These are phyloP conservation scores for Peromyscus attwateri DNA, from an alignment of 2,797 vertebrate species.

Conservation along the genomic window DNA sequence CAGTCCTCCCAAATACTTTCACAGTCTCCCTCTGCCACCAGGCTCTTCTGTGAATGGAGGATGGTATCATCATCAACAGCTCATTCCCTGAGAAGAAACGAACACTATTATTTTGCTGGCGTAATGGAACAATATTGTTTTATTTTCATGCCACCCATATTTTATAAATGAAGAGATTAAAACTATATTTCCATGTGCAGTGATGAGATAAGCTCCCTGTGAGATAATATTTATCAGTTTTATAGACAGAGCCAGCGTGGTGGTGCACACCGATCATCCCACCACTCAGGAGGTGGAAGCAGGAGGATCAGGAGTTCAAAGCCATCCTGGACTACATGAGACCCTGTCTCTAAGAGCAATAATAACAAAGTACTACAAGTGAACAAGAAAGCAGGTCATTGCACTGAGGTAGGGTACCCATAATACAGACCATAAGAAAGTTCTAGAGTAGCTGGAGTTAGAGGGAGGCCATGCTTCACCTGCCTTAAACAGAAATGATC, in stretches of 20 bases:
- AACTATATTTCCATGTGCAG: background rate
- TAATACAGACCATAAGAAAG: no score
- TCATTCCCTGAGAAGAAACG: background rate
- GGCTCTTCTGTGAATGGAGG: background rate
- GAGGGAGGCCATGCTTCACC: accelerated
- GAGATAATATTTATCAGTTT: background rate
- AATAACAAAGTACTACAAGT: background rate
- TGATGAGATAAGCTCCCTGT: background rate
- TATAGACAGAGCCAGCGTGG: background rate
- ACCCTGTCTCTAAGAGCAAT: background rate
- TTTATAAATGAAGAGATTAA: background rate
- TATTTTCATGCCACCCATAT: background rate
- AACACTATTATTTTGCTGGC: background rate
- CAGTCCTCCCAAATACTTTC: no score
- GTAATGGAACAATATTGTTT: background rate
- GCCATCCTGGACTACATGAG: background rate
- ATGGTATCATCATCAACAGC: background rate
- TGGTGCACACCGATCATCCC: background rate
- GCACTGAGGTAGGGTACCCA: background rate
- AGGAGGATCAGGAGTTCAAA: background rate
- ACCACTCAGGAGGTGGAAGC: background rate
- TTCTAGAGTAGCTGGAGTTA: background rate
- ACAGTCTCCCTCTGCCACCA: accelerated
- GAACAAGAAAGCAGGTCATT: background rate
- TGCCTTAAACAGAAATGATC: background rate